Conservation (phyloP, 35 echinoderm and acorn worm genomes). For the Ophioderma brevispina region DNA sequence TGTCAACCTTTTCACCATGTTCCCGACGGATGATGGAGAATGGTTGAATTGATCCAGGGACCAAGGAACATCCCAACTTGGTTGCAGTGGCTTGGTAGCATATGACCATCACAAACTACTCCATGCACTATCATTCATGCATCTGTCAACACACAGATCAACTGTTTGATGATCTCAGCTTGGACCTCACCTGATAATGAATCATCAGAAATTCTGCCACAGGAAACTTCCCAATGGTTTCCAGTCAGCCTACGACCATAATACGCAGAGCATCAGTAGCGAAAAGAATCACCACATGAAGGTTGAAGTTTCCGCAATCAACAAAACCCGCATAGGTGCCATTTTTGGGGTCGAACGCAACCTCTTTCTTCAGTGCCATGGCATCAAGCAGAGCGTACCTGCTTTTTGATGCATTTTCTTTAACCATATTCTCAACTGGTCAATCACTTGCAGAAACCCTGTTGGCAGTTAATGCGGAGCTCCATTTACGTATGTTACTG, state of each 20-base stretch:
- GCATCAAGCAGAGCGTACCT: slow-evolving; percentile 62
- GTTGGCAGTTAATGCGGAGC: slow-evolving; percentile 56
- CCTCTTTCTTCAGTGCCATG: slow-evolving; percentile 67
- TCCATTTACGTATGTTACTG: slow-evolving; percentile 54
- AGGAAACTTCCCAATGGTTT: slow-evolving; percentile 63
- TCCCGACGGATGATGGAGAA: slow-evolving; percentile 42
- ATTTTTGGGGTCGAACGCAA: slow-evolving; percentile 58
- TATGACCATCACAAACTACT: slow-evolving; percentile 58
- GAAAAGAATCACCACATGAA: background rate
- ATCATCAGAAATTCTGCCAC: slow-evolving; percentile 49
- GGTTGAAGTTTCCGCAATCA: slow-evolving; percentile 57
- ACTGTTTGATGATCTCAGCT: background rate
- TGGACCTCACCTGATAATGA: slow-evolving; percentile 7
- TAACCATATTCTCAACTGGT: slow-evolving; percentile 27
- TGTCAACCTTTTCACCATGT: slow-evolving; percentile 49
- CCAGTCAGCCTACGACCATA: slow-evolving; percentile 61
- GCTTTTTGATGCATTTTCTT: slow-evolving; percentile 36
- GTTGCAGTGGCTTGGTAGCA: slow-evolving; percentile 46
- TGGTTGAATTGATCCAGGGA: slow-evolving; percentile 1
- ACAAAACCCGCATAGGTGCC: slow-evolving; percentile 57
- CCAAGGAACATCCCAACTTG: slow-evolving; percentile 58
- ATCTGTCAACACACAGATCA: background rate
- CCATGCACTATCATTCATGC: slow-evolving; percentile 39
- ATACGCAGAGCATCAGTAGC: slow-evolving; percentile 61
- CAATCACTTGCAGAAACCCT: slow-evolving; percentile 62